phyloP scores from a whole-genome alignment of 2,113 vertebrate species.

The Triplophysa tibetana region DNA sequence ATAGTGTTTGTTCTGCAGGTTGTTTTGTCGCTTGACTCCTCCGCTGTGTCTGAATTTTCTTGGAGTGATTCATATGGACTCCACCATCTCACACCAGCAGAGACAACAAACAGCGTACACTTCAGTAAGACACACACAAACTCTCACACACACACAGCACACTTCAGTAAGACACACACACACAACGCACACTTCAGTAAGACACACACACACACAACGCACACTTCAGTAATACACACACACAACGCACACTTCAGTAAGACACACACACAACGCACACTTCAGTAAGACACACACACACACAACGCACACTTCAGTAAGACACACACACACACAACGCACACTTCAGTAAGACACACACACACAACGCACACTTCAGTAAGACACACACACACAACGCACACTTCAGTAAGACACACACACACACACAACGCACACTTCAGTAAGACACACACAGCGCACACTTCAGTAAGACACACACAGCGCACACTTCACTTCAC shows the following conservation, averaged over 20 bases:
- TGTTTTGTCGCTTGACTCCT: slow-evolving; percentile 93
- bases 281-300: background rate
- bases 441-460: too few species aligned
- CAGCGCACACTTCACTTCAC: too few species aligned
- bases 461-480: background rate
- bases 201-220: too few species aligned
- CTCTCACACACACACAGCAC: too few species aligned
- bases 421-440: background rate
- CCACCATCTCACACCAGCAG: slow-evolving; percentile 83
- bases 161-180: too few species aligned
- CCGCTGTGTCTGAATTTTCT: slow-evolving; percentile 94
- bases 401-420: background rate
- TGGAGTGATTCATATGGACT: slow-evolving; percentile 94
- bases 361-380: background rate
- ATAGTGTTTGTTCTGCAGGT: slow-evolving; percentile 71
- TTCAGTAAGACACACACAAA: slow-evolving; percentile 76
- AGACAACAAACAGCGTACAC: slow-evolving; percentile 89
- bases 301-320: background rate
- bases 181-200: too few species aligned
- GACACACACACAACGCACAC: too few species aligned
- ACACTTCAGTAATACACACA: background rate
- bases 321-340: too few species aligned
- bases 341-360: background rate
- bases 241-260: background rate
- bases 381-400: too few species aligned